These are phyloP conservation scores for Nipponia nippon DNA, from an alignment of 2,113 vertebrate species.

Conservation along the genomic window DNA sequence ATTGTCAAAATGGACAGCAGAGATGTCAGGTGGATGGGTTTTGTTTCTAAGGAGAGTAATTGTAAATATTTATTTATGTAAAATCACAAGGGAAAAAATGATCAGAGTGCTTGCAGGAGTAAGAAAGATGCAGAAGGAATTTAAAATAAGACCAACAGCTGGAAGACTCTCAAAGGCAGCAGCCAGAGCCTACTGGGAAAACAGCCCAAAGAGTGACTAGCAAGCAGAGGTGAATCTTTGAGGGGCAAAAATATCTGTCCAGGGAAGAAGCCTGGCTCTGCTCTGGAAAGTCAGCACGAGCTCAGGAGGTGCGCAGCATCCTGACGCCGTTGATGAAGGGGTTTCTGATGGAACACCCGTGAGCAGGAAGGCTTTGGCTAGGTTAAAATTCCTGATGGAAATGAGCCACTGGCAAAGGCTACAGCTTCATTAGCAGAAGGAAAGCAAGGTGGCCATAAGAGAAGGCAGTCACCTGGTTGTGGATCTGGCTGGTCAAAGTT, in stretches of 20 bases:
- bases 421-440: neutral
- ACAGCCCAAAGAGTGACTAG: neutral
- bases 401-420: neutral
- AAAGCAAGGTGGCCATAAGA: neutral
- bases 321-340: rapidly evolving
- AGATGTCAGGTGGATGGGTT: neutral
- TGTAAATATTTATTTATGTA: neutral
- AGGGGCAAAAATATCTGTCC: neutral
- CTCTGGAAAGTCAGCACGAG: neutral
- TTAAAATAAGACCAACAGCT: neutral
- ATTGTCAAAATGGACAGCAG: neutral
- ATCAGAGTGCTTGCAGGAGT: neutral
- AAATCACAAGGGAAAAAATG: neutral
- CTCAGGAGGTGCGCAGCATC: neutral
- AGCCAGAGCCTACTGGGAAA: neutral
- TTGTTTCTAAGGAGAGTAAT: neutral
- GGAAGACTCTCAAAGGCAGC: neutral
- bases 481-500: neutral
- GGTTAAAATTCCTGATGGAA: neutral
- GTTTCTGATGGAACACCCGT: neutral
- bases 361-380: neutral
- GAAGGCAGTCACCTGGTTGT: neutral
- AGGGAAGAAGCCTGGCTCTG: neutral
- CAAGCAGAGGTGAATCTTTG: neutral
- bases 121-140: neutral